Evolutionary conservation across 2,888 invertebrate genomes (phyloP).

Genomic region (Xestia ashworthii): DNA sequence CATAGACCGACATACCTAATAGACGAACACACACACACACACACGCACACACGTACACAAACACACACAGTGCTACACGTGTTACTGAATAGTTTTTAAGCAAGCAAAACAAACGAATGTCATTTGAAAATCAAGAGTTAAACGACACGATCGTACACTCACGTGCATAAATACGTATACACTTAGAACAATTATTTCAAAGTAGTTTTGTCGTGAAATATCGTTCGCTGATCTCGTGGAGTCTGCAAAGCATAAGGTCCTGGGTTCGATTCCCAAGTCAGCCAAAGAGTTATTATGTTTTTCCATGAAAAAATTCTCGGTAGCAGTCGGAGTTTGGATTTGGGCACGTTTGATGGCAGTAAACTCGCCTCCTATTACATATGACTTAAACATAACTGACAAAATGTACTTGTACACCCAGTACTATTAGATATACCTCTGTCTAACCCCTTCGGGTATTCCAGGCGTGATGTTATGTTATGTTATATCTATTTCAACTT

Average conservation of each 20-base stretch:
- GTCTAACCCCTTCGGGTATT: too few species aligned
- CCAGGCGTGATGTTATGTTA: too few species aligned
- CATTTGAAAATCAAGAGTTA: constrained; percentile 78
- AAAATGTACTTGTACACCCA: too few species aligned
- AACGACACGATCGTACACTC: constrained; percentile 62
- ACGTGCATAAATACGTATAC: not conserved
- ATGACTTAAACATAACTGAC: too few species aligned
- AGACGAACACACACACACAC: constrained; percentile 29
- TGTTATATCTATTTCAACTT: not conserved
- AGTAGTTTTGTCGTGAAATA: not conserved
- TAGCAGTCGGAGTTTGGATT: too few species aligned
- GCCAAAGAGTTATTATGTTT: too few species aligned
- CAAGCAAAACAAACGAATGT: constrained; percentile 67
- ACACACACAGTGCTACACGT: constrained; percentile 25
- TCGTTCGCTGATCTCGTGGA: not conserved
- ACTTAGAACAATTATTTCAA: not conserved
- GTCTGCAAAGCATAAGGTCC: too few species aligned
- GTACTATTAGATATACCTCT: too few species aligned
- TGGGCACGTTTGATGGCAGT: too few species aligned
- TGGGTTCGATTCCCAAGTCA: too few species aligned
- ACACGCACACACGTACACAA: constrained; percentile 15
- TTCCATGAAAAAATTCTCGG: too few species aligned
- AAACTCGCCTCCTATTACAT: too few species aligned
- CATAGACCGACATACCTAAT: constrained; percentile 40
- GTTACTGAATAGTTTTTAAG: constrained; percentile 65